Percentiles rank a stretch among this genome's conserved stretches.
phyloP scores from a whole-genome alignment of 2,113 vertebrate genomes.

The Eublepharis macularius region DNA sequence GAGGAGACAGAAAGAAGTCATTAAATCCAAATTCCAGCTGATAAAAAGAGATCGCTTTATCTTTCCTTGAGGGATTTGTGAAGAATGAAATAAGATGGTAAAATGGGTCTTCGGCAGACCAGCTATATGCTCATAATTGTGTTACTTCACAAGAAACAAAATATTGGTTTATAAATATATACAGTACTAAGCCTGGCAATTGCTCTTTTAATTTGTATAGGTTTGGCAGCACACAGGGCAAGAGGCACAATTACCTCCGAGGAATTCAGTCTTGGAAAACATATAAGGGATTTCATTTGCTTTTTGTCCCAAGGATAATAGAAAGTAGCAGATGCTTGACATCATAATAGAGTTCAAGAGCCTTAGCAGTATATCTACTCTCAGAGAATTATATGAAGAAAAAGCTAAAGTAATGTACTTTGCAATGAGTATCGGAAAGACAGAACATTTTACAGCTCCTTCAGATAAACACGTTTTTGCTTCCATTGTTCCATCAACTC shows the following conservation, averaged over 20 bases:
- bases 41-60: conserved; percentile 44
- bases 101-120: conserved; percentile 40
- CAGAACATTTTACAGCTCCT: conserved; percentile 51
- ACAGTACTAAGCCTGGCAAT: conserved; percentile 22
- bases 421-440: conserved; percentile 13
- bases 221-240: neutral
- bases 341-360: conserved; percentile 67
- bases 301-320: conserved; percentile 56
- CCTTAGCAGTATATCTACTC: conserved; percentile 48
- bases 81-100: conserved; percentile 43
- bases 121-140: conserved; percentile 25
- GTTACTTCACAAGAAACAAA: conserved; percentile 42
- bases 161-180: conserved; percentile 46
- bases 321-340: conserved; percentile 63
- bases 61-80: conserved; percentile 28
- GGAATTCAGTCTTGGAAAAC: conserved; percentile 38
- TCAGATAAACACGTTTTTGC: conserved; percentile 65
- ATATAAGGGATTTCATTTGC: conserved; percentile 39
- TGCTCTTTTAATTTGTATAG: conserved; percentile 51
- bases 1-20: conserved; percentile 38
- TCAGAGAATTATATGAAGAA: conserved; percentile 49
- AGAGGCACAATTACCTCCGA: conserved; percentile 26
- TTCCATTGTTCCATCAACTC: conserved; percentile 56
- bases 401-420: conserved; percentile 58
- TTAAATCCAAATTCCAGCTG: conserved; percentile 58